A percentile compares a stretch with the other conserved stretches of the same genome.
Evolutionary conservation across 1,140 invertebrate genomes (phyloP).

Genomic region (Zaprionus kolodkinae): DNA sequence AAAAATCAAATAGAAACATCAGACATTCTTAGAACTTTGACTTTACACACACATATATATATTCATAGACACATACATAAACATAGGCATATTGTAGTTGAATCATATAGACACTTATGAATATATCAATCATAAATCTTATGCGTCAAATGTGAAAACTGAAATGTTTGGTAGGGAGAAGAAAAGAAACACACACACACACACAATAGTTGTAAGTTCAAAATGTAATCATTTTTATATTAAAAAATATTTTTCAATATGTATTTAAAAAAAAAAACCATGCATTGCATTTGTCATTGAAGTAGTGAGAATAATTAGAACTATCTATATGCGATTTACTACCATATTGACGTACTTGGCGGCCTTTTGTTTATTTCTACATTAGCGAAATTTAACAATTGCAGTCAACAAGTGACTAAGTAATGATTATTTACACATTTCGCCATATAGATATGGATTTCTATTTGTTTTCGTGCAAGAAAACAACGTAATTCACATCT

Average conservation of each 20-base stretch:
- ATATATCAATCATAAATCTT: slow-evolving; percentile 52
- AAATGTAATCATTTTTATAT: slow-evolving; percentile 72
- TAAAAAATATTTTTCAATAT: slow-evolving; percentile 79
- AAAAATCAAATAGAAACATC: slow-evolving; percentile 12
- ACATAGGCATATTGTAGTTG: slow-evolving; percentile 70
- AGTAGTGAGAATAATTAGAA: background rate
- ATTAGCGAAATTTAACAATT: slow-evolving; percentile 5
- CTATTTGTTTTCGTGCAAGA: slow-evolving; percentile 8
- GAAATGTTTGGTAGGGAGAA: slow-evolving; percentile 41
- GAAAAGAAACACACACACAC: slow-evolving; percentile 51
- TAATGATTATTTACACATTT: slow-evolving; percentile 15
- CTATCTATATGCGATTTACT: background rate
- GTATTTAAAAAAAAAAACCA: slow-evolving; percentile 63
- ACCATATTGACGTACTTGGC: slow-evolving; percentile 2
- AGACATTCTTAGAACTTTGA: slow-evolving; percentile 57
- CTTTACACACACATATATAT: slow-evolving; percentile 51
- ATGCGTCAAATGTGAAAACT: slow-evolving; percentile 41
- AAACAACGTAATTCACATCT: slow-evolving; percentile 9
- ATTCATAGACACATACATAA: slow-evolving; percentile 43
- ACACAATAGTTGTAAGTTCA: slow-evolving; percentile 67
- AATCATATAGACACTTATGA: slow-evolving; percentile 53
- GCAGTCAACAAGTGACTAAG: slow-evolving; percentile 40
- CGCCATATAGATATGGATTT: background rate
- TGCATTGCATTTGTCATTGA: slow-evolving; percentile 16
- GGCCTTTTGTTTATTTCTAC: slow-evolving; percentile 1